Base-by-base conservation (phyloP, 2,113 vertebrate genomes). In the Halcyon senegalensis region DNA sequence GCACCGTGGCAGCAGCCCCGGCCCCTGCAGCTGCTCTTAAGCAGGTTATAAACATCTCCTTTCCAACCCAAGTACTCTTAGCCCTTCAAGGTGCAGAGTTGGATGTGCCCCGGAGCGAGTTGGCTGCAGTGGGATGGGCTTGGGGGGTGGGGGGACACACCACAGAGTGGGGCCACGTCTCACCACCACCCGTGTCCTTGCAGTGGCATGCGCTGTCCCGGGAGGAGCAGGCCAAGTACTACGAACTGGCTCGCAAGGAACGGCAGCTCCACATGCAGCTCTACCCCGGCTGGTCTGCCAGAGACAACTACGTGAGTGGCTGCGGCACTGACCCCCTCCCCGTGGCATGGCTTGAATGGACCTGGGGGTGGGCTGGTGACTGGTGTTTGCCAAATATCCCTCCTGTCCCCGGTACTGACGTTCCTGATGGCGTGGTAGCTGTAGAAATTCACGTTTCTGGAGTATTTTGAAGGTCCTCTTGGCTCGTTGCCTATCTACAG, bases 261-360 rank as follows among this genome's bases (percentile, higher is more conserved):
- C 98, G 99, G 98, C 99, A 99, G 97, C 99, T 99, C 82, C 99
- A 99, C 97, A 99, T 99, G 99, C 99, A 99, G 97, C 99, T 99
- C 13, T 99, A 99, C 97, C 99, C 99, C 3, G 99, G 99, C 98
- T 99, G 99, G 99, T 99, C 99, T 25, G 99, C 99, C 62, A 97
- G 99, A 50, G 99, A 99, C 97, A 99, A 99, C 98, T 99, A 99
- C 7, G 99, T 99, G 97, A 99, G 98, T 99, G 80, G 37, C 80
- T n/a, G 8, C 46, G 1, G 5, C 14, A 24, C 12, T 0, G 58
- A 13, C 33, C 64, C 72, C 58, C 21, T 23, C 33, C 37, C 75
- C 25, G 1, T 7, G 56, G n/a, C 79, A 31, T 3, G 37, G 58
- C 83, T 63, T 51, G 19, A 0, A 44, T 4, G 1, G 6, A 60